These are phyloP conservation scores for Colletes latitarsis DNA, from an alignment of 1,140 invertebrate genomes.

Conservation along the genomic window DNA sequence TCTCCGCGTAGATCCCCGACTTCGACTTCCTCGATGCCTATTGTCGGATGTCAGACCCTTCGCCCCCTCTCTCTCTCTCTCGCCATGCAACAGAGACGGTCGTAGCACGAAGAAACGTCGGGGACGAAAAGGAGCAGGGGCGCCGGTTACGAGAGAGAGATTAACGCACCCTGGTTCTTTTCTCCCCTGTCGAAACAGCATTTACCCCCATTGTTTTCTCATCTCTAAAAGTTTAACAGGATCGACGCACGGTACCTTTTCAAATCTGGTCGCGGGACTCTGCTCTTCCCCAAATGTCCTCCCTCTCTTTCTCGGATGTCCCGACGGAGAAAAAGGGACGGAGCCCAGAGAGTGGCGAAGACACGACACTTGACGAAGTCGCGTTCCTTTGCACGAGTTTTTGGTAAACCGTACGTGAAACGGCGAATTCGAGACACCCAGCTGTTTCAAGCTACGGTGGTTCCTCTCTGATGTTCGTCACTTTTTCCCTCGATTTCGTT, in stretches of 20 bases:
- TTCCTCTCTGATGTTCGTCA: too few relatives aligned
- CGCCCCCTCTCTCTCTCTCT: conserved; percentile 11
- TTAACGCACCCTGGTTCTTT: conserved; percentile 56
- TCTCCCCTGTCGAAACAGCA: conserved; percentile 56
- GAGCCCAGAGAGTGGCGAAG: not conserved
- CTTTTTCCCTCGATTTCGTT: too few relatives aligned
- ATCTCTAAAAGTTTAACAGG: conserved; percentile 58
- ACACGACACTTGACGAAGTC: conserved; percentile 3
- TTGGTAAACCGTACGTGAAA: not conserved
- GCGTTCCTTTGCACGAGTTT: conserved; percentile 1
- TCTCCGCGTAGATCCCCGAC: conserved; percentile 32
- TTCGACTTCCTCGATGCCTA: conserved; percentile 62
- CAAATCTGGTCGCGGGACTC: conserved; percentile 41
- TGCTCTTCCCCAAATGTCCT: not conserved
- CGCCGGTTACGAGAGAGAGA: conserved; percentile 48
- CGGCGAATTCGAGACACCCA: too few relatives aligned
- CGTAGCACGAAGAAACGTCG: conserved; percentile 41
- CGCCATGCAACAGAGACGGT: not conserved
- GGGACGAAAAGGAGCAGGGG: conserved; percentile 24
- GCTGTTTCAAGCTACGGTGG: too few relatives aligned
- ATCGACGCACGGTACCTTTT: conserved; percentile 51
- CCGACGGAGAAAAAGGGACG: not conserved
- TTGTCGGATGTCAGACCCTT: conserved; percentile 62
- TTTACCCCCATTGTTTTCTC: conserved; percentile 65
- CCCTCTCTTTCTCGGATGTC: not conserved